These are phyloP conservation scores for Diabrotica balteata DNA, from an alignment of 2,888 invertebrate genomes.

Conservation along the genomic window DNA sequence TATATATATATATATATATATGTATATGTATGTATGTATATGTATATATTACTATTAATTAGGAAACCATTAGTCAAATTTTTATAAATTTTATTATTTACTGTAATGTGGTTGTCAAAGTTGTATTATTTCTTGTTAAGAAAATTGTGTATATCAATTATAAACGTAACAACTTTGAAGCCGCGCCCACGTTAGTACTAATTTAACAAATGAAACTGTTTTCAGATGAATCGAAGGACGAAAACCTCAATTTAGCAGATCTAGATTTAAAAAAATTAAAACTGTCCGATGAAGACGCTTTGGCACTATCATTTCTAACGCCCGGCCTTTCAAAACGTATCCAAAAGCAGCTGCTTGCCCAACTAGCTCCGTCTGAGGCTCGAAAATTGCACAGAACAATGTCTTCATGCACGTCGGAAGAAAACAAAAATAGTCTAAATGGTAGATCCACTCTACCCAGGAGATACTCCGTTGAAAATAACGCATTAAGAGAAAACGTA, in stretches of 20 bases:
- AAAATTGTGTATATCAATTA: no score
- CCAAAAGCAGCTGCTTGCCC: constrained; percentile 74
- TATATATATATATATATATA: no score
- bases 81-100: no score
- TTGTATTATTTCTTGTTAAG: no score
- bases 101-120: no score
- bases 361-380: constrained; percentile 74
- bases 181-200: no score
- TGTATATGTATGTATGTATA: no score
- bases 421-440: constrained; percentile 35
- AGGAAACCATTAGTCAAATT: no score
- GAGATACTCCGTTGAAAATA: constrained; percentile 56
- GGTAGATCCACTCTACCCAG: constrained; percentile 58
- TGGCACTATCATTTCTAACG: constrained; percentile 73
- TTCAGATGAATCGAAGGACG: constrained; percentile 56
- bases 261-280: constrained; percentile 74
- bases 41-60: no score
- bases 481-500: constrained; percentile 26
- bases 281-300: constrained; percentile 74
- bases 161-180: neutral
- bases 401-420: constrained; percentile 59
- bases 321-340: constrained; percentile 75
- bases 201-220: constrained; percentile 24
- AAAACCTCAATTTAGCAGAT: constrained; percentile 61
- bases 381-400: constrained; percentile 72